Evolutionary conservation across 2,797 vertebrate species (phyloP).

Genomic region (Hephaestus fuliginosus): DNA sequence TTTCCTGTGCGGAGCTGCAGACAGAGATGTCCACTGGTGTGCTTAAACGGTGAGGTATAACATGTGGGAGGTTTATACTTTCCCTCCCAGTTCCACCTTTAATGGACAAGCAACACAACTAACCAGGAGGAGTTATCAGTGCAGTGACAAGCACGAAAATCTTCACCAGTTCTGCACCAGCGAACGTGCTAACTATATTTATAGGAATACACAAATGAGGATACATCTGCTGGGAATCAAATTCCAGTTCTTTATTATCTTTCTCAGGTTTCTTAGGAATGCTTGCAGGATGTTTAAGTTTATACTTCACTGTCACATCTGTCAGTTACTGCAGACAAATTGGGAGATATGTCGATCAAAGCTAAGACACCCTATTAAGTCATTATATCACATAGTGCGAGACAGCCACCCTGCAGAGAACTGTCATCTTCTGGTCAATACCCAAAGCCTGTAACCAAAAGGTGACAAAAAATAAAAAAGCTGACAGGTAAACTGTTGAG

Average conservation of each 20-base stretch:
- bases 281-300: background rate
- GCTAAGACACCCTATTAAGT: slow-evolving; percentile 1
- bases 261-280: background rate
- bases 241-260: background rate
- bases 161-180: background rate
- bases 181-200: background rate
- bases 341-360: slow-evolving; percentile 23
- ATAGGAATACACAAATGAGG: background rate
- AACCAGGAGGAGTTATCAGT: background rate
- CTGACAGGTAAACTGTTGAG: slow-evolving; percentile 4
- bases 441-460: background rate
- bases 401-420: slow-evolving; percentile 1
- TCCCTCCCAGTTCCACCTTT: background rate
- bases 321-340: slow-evolving; percentile 11
- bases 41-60: slow-evolving; percentile 2
- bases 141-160: background rate
- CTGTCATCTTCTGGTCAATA: slow-evolving; percentile 6
- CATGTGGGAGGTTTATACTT: background rate
- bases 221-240: slow-evolving; percentile 3
- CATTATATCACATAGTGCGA: slow-evolving; percentile 7
- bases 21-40: background rate
- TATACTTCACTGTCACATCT: slow-evolving; percentile 3
- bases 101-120: background rate
- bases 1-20: background rate
- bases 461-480: background rate